Evolutionary conservation across 1,140 invertebrate genomes (phyloP).

Genomic region (Heterodera carotae): DNA sequence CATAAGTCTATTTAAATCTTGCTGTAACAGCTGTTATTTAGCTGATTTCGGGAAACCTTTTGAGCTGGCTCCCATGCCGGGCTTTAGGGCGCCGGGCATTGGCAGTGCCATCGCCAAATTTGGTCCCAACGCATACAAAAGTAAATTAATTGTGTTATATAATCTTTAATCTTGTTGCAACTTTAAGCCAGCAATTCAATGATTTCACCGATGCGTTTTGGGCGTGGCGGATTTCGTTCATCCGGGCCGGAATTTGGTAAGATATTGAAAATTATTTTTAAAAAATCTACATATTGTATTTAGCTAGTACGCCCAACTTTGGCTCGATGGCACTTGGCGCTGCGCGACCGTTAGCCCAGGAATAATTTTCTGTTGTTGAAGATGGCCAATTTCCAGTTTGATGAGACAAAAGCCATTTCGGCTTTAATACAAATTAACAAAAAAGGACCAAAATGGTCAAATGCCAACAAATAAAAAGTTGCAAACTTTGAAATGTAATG

Average conservation of each 20-base stretch:
- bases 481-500: no score
- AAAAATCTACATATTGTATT: not conserved
- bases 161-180: not conserved
- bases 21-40: not conserved
- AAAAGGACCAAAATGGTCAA: no score
- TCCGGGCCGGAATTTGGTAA: not conserved
- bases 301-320: not conserved
- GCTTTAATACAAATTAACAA: no score
- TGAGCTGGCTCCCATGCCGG: not conserved
- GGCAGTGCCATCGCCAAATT: not conserved
- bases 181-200: no score
- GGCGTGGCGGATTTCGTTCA: not conserved
- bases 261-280: not conserved
- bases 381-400: not conserved
- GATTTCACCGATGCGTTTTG: not conserved
- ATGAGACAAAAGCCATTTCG: not conserved
- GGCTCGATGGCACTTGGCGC: not conserved
- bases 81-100: not conserved
- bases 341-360: not conserved
- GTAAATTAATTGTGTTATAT: not conserved
- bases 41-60: not conserved
- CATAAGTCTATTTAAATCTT: no score
- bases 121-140: not conserved
- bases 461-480: no score
- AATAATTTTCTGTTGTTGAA: not conserved